phyloP scores from a whole-genome alignment of 2,888 invertebrate species.

The Platerodrilus igneus region DNA sequence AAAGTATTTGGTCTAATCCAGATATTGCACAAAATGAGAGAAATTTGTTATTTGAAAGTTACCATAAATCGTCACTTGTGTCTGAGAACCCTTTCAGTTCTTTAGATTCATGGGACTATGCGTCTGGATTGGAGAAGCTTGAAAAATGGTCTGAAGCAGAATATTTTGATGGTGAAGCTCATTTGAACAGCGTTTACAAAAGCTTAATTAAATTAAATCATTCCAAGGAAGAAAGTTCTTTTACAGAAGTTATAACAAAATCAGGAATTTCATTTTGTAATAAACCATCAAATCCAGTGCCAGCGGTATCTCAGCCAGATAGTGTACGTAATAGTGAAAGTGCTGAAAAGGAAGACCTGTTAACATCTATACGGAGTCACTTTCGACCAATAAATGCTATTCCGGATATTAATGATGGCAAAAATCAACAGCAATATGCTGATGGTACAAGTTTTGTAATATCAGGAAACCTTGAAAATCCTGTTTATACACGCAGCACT shows the following conservation, averaged over 20 bases:
- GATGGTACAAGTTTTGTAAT: slow-evolving; percentile 74
- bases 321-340: slow-evolving; percentile 13
- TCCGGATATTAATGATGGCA: slow-evolving; percentile 41
- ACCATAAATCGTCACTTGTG: slow-evolving; percentile 33
- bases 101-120: slow-evolving; percentile 5
- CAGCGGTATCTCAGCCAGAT: slow-evolving; percentile 10
- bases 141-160: slow-evolving; percentile 32
- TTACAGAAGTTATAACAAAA: slow-evolving; percentile 55
- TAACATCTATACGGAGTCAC: slow-evolving; percentile 75
- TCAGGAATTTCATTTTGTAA: slow-evolving; percentile 22
- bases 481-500: slow-evolving; percentile 60
- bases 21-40: slow-evolving; percentile 39
- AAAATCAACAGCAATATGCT: slow-evolving; percentile 51
- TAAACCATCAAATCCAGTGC: slow-evolving; percentile 16
- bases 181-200: slow-evolving; percentile 26
- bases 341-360: slow-evolving; percentile 44
- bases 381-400: slow-evolving; percentile 74
- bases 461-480: slow-evolving; percentile 55
- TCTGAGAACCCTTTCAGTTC: slow-evolving; percentile 4
- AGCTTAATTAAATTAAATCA: slow-evolving; percentile 57
- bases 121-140: slow-evolving; percentile 12
- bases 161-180: slow-evolving; percentile 36
- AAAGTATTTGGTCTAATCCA: slow-evolving; percentile 20
- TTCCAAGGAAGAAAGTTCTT: slow-evolving; percentile 58
- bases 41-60: slow-evolving; percentile 45